Evolutionary conservation across 2,113 vertebrate genomes (phyloP).

Genomic region (Mesembrinibis cayennensis): DNA sequence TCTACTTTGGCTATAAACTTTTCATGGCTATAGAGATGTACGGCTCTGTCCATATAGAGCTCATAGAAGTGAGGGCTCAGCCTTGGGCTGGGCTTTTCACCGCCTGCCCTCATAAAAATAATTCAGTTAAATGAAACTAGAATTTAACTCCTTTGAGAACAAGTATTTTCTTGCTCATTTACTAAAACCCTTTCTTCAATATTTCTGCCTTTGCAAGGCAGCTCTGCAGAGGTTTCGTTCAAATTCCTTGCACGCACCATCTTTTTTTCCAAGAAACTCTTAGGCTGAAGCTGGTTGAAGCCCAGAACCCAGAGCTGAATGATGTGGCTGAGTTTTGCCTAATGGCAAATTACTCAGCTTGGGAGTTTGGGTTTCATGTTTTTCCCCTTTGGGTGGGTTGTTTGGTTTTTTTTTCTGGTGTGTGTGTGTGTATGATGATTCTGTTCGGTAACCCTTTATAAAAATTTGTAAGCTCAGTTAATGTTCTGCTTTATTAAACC

Average conservation of each 20-base stretch:
- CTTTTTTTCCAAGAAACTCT: background rate
- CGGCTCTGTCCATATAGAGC: background rate
- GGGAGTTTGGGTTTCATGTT: background rate
- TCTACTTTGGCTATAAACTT: background rate
- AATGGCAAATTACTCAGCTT: background rate
- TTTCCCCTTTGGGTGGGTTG: background rate
- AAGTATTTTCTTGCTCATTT: background rate
- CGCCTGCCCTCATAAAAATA: background rate
- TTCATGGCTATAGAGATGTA: background rate
- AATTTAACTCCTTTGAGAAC: background rate
- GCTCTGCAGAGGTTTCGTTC: background rate
- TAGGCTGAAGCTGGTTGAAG: background rate
- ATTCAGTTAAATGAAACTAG: background rate
- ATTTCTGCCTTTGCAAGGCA: background rate
- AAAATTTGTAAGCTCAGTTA: background rate
- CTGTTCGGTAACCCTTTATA: background rate
- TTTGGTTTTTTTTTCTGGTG: too few species aligned
- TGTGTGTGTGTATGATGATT: background rate
- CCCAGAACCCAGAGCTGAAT: background rate
- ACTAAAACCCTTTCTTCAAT: background rate
- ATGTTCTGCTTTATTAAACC: background rate
- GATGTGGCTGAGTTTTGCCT: background rate
- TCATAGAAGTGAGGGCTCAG: background rate
- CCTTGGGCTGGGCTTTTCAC: background rate
- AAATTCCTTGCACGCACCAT: fast-evolving